Evolutionary conservation across 2,113 vertebrate genomes (phyloP).

Genomic region (Prochilodus magdalenae): DNA sequence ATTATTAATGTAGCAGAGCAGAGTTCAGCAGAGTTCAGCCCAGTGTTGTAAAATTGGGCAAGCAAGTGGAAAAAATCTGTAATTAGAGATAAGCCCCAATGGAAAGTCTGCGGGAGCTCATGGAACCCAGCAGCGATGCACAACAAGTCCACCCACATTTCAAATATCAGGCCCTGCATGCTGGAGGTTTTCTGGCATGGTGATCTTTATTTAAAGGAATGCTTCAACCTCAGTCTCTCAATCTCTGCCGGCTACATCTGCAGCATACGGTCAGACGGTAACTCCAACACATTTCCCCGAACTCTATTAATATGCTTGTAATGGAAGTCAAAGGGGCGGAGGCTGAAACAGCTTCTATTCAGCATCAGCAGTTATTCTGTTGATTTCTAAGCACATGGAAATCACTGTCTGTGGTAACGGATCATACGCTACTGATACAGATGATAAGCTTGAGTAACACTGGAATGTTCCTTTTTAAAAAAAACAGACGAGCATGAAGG

Average conservation of each 20-base stretch:
- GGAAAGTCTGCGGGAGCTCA: conserved; percentile 26
- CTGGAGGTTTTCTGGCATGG: background rate
- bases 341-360: background rate
- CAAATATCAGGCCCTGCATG: background rate
- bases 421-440: background rate
- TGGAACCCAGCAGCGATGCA: background rate
- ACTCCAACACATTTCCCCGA: background rate
- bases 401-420: background rate
- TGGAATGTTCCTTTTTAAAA: background rate
- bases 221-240: too few relatives aligned
- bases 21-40: conserved; percentile 16
- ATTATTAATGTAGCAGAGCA: background rate
- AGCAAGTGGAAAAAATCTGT: conserved; percentile 51
- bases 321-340: background rate
- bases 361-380: background rate
- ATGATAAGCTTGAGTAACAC: background rate
- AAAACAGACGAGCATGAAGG: background rate
- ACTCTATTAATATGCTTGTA: background rate
- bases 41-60: conserved; percentile 20
- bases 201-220: background rate
- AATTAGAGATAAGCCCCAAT: conserved; percentile 14
- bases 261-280: background rate
- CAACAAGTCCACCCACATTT: conserved; percentile 17
- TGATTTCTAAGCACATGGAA: background rate
- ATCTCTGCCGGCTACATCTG: too few relatives aligned